Evolutionary conservation across 2,888 invertebrate species (phyloP), one percentile per base, ranked within the genome.

Genomic region (Scaptomyza caliginosa): DNA sequence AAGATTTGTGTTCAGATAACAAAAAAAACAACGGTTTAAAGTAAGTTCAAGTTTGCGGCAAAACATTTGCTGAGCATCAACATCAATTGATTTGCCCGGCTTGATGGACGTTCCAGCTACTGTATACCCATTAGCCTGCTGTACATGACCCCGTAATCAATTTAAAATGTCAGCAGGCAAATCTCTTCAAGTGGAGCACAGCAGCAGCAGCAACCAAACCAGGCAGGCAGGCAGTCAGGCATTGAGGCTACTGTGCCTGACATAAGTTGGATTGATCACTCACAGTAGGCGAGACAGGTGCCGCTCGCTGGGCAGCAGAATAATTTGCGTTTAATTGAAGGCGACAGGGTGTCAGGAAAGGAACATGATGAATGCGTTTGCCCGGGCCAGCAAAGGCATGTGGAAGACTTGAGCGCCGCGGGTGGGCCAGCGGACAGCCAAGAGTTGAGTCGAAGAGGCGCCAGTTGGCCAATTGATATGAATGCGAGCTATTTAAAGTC

Each of bases 201-300:
- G 19, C 60, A 66, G 45, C 45, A 17, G 13, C 39, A n/a, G 26
- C 26, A 6, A 5, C 4, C 11, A 6, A 32, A 5, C 5, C 30
- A 30, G n/a, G 5, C 30, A 30, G n/a, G 1, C 32, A 38, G 58
- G 39, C 30, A 4, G 2, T 26, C 26, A 26, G 43, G 17, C 16
- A 7, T 3, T n/a, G 3, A 5, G 28, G 17, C 45, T 28, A 19
- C 45, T 28, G 28, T 17, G 56, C 26, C 60, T 73, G 80, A 72
- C 81, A 85, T 79, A 85, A 85, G 80, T 74, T 82, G 83, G 86
- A 81, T 81, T 76, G 81, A 81, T 81, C 83, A 71, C 83, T 59
- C 50, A 28, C 45, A 19, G 23, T n/a, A 11, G 4, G 17, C 17
- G 45, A 46, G 63, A 17, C 74, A 85, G 81, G 76, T 85, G 82